Conservation (phyloP, 1,140 invertebrate species). For the Zaprionus gabonicus region DNA sequence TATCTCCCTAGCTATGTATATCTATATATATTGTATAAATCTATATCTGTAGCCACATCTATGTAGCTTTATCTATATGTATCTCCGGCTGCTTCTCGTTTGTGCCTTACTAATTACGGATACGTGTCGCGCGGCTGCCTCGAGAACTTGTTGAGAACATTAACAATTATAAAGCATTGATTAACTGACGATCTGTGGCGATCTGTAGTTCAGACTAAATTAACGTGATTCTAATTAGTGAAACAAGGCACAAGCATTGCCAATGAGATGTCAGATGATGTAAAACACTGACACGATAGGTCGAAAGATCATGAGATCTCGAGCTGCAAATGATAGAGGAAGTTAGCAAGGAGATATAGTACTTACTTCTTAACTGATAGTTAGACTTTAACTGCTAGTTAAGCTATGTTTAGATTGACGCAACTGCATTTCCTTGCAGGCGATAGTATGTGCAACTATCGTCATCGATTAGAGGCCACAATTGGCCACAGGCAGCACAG, state of each 20-base stretch:
- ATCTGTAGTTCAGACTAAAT: conserved; percentile 34
- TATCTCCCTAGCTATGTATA: conserved; percentile 11
- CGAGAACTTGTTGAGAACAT: conserved; percentile 58
- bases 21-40: conserved; percentile 5
- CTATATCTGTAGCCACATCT: background rate
- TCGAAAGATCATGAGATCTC: background rate
- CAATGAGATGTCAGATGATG: conserved; percentile 61
- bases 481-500: background rate
- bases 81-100: conserved; percentile 17
- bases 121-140: conserved; percentile 40
- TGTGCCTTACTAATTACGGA: conserved; percentile 54
- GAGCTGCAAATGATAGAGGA: background rate
- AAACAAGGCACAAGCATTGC: conserved; percentile 42
- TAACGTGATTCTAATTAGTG: conserved; percentile 70
- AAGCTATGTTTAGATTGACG: background rate
- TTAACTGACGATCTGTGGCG: conserved; percentile 31
- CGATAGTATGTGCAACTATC: background rate
- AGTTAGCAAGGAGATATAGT: background rate
- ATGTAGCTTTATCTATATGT: background rate
- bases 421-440: background rate
- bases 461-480: background rate
- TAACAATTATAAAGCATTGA: conserved; percentile 71
- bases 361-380: no score
- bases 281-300: background rate
- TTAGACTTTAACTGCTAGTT: background rate